These are phyloP conservation scores for Antheraea pernyi DNA, from an alignment of 1,140 invertebrate genomes.

Conservation along the genomic window DNA sequence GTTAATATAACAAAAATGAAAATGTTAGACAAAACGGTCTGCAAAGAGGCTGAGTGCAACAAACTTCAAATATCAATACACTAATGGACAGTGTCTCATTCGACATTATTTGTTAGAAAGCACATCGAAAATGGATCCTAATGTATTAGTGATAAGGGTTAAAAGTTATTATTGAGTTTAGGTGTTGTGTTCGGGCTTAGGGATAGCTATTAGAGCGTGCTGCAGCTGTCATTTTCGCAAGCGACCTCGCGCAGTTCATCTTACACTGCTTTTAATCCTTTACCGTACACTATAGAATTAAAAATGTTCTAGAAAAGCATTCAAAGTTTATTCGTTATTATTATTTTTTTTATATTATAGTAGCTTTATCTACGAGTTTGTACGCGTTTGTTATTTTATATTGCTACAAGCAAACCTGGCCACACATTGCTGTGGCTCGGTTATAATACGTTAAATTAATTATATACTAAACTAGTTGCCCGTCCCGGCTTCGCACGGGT, in stretches of 20 bases:
- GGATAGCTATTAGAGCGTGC: conserved; percentile 42
- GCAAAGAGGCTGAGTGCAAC: not conserved
- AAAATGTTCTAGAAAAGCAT: not conserved
- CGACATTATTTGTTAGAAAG: not conserved
- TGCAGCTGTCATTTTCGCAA: conserved; percentile 55
- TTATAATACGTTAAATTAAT: too few relatives aligned
- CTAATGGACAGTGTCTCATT: not conserved
- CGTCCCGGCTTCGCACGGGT: too few relatives aligned
- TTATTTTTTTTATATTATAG: too few relatives aligned
- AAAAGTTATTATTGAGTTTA: not conserved
- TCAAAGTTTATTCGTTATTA: not conserved
- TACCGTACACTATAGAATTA: not conserved
- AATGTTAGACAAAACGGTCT: not conserved
- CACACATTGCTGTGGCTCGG: too few relatives aligned
- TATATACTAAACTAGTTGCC: too few relatives aligned
- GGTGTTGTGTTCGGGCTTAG: conserved; percentile 12
- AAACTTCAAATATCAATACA: not conserved
- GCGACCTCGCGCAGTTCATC: conserved; percentile 9
- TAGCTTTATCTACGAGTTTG: too few relatives aligned
- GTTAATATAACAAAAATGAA: too few relatives aligned
- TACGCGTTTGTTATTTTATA: too few relatives aligned
- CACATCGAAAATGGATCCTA: not conserved
- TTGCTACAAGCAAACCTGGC: too few relatives aligned
- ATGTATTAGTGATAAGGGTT: not conserved
- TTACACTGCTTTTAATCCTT: not conserved